These are phyloP conservation scores for Orthonyx spaldingii DNA, from an alignment of 2,113 vertebrate species.

Conservation along the genomic window DNA sequence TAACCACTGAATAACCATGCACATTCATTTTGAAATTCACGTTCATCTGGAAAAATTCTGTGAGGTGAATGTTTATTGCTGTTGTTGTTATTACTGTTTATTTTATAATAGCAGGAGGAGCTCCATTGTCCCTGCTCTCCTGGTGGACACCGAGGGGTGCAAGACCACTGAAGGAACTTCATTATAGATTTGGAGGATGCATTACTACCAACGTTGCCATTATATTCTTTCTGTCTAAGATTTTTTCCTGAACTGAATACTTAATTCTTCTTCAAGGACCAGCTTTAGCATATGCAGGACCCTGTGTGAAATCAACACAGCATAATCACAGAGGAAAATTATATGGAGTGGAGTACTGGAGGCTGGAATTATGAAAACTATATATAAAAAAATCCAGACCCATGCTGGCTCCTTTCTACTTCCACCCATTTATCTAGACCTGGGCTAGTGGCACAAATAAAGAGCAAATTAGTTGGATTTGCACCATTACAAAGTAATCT, in stretches of 20 bases:
- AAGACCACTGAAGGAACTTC: slow-evolving; percentile 8
- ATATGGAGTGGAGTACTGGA: background rate
- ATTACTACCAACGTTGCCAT: background rate
- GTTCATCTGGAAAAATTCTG: background rate
- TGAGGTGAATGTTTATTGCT: slow-evolving; percentile 12
- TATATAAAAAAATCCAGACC: background rate
- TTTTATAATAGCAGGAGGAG: slow-evolving; percentile 5
- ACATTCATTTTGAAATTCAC: slow-evolving; percentile 1
- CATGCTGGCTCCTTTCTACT: background rate
- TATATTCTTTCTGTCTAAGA: background rate
- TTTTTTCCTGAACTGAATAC: slow-evolving; percentile 22
- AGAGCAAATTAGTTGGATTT: background rate
- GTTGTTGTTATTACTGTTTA: slow-evolving; percentile 28
- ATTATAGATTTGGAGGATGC: background rate
- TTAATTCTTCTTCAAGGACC: slow-evolving; percentile 45
- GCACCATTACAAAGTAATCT: background rate
- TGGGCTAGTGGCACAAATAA: background rate
- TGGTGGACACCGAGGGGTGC: slow-evolving; percentile 12
- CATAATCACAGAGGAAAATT: background rate
- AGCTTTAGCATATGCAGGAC: background rate
- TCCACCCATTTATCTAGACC: background rate
- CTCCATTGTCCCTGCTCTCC: background rate
- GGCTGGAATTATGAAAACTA: slow-evolving; percentile 29
- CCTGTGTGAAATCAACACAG: slow-evolving; percentile 43
- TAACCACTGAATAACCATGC: background rate